Conservation (phyloP, 2,888 invertebrate genomes). For the Axea sp. region DNA sequence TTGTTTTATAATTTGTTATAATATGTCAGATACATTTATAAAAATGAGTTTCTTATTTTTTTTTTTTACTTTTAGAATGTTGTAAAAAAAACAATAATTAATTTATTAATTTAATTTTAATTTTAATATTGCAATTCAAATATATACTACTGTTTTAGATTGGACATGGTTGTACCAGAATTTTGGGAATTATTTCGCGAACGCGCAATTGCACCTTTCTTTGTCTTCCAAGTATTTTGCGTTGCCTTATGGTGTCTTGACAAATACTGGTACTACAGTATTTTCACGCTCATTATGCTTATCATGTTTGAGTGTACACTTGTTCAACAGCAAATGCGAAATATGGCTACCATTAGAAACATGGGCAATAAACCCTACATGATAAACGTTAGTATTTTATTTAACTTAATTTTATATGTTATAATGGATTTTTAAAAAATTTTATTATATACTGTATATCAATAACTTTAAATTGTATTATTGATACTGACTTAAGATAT, state of each 20-base stretch:
- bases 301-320: constrained; percentile 98
- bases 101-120: no score
- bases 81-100: no score
- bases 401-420: no score
- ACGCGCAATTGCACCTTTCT: constrained; percentile 99
- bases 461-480: no score
- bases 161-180: constrained; percentile 94
- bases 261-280: constrained; percentile 98
- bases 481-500: no score
- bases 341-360: constrained; percentile 99
- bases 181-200: constrained; percentile 98
- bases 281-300: constrained; percentile 97
- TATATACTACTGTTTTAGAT: no score
- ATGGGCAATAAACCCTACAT: constrained; percentile 99
- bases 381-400: constrained; percentile 82
- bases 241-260: constrained; percentile 99
- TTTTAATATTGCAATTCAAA: no score
- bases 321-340: constrained; percentile 97
- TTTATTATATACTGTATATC: no score
- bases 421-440: no score
- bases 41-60: no score
- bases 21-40: no score
- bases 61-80: no score
- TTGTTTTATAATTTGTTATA: neutral
- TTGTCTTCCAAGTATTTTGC: constrained; percentile 99